Conservation (phyloP, 2,113 vertebrate genomes). For the Dascyllus trimaculatus region DNA sequence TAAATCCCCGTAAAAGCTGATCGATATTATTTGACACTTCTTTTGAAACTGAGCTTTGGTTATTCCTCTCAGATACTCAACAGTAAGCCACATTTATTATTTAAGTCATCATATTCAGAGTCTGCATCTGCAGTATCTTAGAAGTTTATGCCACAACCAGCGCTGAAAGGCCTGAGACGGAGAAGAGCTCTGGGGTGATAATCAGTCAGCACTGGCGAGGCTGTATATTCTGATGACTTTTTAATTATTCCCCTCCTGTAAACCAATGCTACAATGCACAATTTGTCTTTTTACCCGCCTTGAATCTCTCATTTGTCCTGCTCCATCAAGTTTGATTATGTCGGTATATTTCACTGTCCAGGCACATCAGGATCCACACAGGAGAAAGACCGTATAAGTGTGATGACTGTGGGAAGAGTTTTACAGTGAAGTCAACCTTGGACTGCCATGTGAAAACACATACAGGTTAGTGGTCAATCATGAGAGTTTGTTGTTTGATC, state of each 20-base stretch:
- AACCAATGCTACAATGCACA: neutral
- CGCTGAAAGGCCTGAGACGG: neutral
- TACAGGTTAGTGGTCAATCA: slow-evolving; percentile 84
- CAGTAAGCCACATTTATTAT: neutral
- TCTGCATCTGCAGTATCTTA: neutral
- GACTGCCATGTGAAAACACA: slow-evolving; percentile 95
- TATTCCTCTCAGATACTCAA: neutral
- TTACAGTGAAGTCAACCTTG: slow-evolving; percentile 95
- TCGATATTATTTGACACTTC: neutral
- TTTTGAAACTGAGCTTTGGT: neutral
- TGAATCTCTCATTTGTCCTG: neutral
- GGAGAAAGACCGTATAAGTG: slow-evolving; percentile 93
- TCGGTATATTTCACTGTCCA: slow-evolving; percentile 55
- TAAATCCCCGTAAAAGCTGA: too few species aligned
- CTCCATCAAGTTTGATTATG: slow-evolving; percentile 1
- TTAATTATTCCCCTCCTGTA: neutral
- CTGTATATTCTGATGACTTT: neutral
- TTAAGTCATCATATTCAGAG: neutral
- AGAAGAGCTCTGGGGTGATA: neutral
- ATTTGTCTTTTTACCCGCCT: neutral
- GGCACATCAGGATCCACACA: slow-evolving; percentile 94
- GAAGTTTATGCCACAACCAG: neutral
- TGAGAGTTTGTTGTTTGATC: neutral
- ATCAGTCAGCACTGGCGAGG: neutral
- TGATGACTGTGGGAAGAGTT: slow-evolving; percentile 93